These are phyloP conservation scores for Bugula neritina DNA, from an alignment of 2,888 invertebrate species.

Conservation along the genomic window DNA sequence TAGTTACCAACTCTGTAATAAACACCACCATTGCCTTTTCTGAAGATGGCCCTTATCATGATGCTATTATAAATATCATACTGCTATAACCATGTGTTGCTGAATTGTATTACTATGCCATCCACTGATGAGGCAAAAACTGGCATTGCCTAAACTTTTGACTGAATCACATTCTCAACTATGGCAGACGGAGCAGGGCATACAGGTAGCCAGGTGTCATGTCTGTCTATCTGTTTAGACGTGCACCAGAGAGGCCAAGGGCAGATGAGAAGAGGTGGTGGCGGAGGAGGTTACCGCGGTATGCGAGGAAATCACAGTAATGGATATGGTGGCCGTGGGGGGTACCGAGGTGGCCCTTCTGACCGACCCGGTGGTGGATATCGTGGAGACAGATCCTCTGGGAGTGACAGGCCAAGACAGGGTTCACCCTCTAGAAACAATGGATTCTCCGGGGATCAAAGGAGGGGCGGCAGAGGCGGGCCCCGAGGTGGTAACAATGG, in stretches of 20 bases:
- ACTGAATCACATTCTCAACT: no score
- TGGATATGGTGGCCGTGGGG: conserved; percentile 8
- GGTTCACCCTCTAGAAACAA: not conserved
- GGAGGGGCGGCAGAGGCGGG: not conserved
- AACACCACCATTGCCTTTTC: no score
- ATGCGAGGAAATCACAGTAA: conserved; percentile 1
- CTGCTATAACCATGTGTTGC: no score
- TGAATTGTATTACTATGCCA: no score
- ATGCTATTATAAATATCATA: no score
- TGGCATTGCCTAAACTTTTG: no score
- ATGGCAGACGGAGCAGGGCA: no score
- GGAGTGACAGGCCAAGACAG: not conserved
- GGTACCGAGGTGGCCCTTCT: not conserved
- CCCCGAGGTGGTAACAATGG: not conserved
- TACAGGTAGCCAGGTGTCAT: no score
- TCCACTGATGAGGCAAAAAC: no score
- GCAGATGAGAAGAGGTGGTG: conserved; percentile 9
- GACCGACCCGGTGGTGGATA: conserved; percentile 18
- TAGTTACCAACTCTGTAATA: no score
- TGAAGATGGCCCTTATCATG: no score
- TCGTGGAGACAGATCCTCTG: conserved; percentile 5
- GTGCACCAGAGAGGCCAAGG: conserved; percentile 14
- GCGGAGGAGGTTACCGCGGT: not conserved
- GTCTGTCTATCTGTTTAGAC: no score
- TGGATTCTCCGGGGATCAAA: not conserved